Base-by-base conservation (phyloP, 2,113 vertebrate genomes). In the Solenodon paradoxus region DNA sequence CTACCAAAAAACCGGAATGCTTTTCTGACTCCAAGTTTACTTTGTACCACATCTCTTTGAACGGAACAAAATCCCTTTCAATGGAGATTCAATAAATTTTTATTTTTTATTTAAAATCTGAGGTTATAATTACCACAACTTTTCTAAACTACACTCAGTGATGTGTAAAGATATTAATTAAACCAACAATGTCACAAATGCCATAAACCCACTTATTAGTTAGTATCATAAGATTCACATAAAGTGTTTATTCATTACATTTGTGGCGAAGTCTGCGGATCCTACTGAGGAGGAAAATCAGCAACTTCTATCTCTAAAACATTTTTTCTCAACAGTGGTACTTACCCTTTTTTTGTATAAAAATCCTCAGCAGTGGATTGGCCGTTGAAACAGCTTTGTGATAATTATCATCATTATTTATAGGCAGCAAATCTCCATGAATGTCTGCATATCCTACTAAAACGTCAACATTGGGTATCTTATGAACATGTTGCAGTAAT, bases 341-440 rank as follows among this genome's bases (percentile, higher is more conserved):
- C 99, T 98, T 98, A 99, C 99, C 99, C 99, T 99, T 99, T 93
- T 99, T 99, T 98, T 99, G 99, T 96, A 99, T 99, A 95, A 99
- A 99, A 96, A 99, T 98, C 96, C 99, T 98, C 80, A 99, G 99
- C 26, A 99, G 98, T 11, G 99, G 99, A 82, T 98, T 99, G 95
- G 99, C 99, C 0, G 99, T 99, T 45, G 99, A 99, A 85, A 99
- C 99, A n/a, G 99, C 99, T 98, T 99, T 99, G 97, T 99, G 99
- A 57, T 99, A 99, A 98, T 99, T 99, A 97, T 99, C 99, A 7
- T 99, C 99, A 0, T 99, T 99, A 97, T 99, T 99, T 97, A 99
- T 99, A 35, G 99, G 99, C 88, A 99, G 98, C 63, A 99, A 98
- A 98, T 99, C 99, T 3, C 99, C 99, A 0, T 99, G 99, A 96